These are phyloP conservation scores for Thripadectes ignobilis DNA, from an alignment of 2,797 vertebrate genomes.

Conservation along the genomic window DNA sequence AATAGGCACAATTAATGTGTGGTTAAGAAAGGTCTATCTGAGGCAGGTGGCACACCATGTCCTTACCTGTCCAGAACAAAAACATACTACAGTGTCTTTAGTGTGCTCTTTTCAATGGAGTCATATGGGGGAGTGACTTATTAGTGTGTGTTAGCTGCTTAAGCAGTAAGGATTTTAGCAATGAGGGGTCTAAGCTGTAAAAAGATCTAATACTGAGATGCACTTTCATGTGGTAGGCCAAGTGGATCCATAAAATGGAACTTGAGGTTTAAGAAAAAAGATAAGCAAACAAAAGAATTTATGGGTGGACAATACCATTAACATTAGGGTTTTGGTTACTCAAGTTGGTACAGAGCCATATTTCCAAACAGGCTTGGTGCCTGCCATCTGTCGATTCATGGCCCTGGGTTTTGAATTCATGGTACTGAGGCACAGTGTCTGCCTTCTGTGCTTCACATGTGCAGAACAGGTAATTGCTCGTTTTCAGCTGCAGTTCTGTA, in stretches of 20 bases:
- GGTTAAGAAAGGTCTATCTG: background rate
- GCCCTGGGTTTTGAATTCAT: background rate
- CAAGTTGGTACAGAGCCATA: background rate
- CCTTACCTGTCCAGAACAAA: background rate
- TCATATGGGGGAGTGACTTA: background rate
- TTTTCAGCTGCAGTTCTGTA: background rate
- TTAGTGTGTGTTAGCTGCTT: background rate
- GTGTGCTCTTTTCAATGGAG: background rate
- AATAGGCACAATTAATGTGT: background rate
- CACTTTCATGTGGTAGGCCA: background rate
- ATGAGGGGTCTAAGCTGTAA: background rate
- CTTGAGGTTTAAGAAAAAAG: background rate
- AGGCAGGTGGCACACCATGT: background rate
- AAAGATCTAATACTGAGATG: background rate
- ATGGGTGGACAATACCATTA: background rate
- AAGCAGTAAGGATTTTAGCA: background rate
- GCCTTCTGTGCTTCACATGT: background rate
- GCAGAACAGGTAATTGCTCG: background rate
- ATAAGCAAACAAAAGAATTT: background rate
- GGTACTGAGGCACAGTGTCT: background rate
- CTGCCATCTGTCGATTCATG: background rate
- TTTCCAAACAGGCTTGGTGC: background rate
- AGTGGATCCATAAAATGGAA: background rate
- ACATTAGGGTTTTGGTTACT: background rate
- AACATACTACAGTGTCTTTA: background rate